Conservation (phyloP, 2,113 vertebrate species). For the Columba livia region DNA sequence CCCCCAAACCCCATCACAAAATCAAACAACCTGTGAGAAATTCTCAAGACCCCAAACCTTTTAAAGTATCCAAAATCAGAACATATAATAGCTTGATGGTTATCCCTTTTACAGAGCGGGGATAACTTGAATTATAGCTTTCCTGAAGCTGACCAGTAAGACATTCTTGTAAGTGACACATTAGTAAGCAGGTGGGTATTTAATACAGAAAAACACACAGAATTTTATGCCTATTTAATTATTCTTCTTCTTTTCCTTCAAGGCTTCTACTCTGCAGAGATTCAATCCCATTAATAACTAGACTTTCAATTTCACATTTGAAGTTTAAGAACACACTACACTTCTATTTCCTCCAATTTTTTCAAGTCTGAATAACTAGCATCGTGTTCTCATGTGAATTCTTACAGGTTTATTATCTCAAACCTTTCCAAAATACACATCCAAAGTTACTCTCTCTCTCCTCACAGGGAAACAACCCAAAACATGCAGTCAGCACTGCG, state of each 20-base stretch:
- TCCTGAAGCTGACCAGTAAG: not conserved
- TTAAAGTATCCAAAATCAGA: not conserved
- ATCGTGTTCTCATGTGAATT: slow-evolving; percentile 7
- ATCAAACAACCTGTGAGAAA: not conserved
- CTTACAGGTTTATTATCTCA: slow-evolving; percentile 35
- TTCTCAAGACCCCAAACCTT: not conserved
- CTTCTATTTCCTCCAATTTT: slow-evolving; percentile 33
- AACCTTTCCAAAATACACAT: slow-evolving; percentile 53
- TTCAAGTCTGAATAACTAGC: slow-evolving; percentile 37
- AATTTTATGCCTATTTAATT: not conserved
- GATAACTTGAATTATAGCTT: not conserved
- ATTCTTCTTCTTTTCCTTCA: not conserved
- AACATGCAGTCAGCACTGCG: not conserved
- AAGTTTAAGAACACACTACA: slow-evolving; percentile 17
- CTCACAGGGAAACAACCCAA: not conserved
- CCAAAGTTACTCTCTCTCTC: slow-evolving; percentile 8
- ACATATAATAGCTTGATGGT: not conserved
- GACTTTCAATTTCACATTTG: not conserved
- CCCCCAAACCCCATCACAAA: not conserved
- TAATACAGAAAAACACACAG: not conserved
- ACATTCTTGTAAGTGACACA: not conserved
- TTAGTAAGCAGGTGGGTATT: not conserved
- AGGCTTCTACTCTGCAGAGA: not conserved
- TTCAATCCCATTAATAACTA: slow-evolving; percentile 26
- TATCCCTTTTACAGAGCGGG: not conserved